phyloP scores from a whole-genome alignment of 2,888 invertebrate genomes.

The Drosophila paramelanica region DNA sequence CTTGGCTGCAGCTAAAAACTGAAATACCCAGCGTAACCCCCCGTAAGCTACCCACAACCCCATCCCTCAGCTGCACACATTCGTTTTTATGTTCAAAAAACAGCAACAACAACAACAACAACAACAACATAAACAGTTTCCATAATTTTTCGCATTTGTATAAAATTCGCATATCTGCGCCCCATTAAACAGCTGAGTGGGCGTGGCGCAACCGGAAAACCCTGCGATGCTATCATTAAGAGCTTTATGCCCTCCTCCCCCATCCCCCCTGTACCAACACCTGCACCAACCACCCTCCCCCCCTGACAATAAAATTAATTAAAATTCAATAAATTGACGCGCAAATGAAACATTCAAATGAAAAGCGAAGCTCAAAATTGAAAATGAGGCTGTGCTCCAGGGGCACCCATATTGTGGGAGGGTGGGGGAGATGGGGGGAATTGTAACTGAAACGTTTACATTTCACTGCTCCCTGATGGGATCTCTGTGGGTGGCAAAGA shows the following conservation, averaged over 20 bases:
- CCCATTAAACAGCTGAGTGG: conserved; percentile 35
- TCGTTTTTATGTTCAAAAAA: conserved; percentile 46
- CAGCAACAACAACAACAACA: not conserved
- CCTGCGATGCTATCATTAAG: conserved; percentile 59
- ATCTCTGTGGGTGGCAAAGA: not conserved
- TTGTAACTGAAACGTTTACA: conserved; percentile 6
- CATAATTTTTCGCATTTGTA: conserved; percentile 69
- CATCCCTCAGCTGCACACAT: conserved; percentile 31
- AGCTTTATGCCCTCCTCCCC: conserved; percentile 46
- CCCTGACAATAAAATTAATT: conserved; percentile 73
- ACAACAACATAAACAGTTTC: too few relatives aligned
- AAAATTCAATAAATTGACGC: conserved; percentile 78
- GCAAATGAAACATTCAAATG: conserved; percentile 62
- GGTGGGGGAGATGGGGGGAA: not conserved
- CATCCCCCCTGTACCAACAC: too few relatives aligned
- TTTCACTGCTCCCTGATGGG: conserved; percentile 25
- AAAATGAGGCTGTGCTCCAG: conserved; percentile 1
- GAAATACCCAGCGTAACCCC: not conserved
- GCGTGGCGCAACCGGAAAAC: conserved; percentile 9
- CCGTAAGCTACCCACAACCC: not conserved
- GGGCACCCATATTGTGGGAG: not conserved
- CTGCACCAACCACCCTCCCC: too few relatives aligned
- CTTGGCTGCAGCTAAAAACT: conserved; percentile 57
- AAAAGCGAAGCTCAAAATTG: conserved; percentile 10
- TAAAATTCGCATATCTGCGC: conserved; percentile 49